phyloP scores from a whole-genome alignment of 2,113 vertebrate species.

The Halcyon senegalensis region DNA sequence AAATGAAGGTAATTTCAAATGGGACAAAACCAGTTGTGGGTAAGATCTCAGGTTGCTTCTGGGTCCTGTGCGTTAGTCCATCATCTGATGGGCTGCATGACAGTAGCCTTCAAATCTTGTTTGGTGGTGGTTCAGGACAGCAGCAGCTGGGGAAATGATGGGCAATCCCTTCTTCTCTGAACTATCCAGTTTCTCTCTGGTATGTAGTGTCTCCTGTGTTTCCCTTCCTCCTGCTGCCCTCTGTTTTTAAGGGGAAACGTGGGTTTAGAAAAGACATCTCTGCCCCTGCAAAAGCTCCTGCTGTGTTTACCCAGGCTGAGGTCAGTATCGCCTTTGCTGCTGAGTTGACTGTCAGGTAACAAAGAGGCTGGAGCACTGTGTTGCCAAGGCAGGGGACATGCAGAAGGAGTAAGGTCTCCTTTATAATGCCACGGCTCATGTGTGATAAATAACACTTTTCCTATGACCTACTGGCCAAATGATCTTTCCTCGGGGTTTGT shows the following conservation, averaged over 20 bases:
- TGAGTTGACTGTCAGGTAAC: not conserved
- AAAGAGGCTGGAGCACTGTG: conserved; percentile 1
- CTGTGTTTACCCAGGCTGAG: not conserved
- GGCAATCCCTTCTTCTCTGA: not conserved
- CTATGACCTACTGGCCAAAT: conserved; percentile 39
- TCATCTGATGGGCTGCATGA: not conserved
- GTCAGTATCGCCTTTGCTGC: conserved; percentile 13
- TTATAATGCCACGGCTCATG: conserved; percentile 23
- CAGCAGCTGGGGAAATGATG: not conserved
- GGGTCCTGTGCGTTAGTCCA: not conserved
- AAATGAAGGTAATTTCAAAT: not conserved
- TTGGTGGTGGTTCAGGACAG: not conserved
- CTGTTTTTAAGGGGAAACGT: not conserved
- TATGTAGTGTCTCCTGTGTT: not conserved
- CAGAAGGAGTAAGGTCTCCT: conserved; percentile 19
- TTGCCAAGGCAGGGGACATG: not conserved
- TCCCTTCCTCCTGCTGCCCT: not conserved
- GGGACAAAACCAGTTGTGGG: not conserved
- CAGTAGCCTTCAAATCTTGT: not conserved
- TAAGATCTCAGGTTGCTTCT: not conserved
- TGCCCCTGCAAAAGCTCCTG: not conserved
- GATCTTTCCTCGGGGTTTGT: conserved; percentile 32
- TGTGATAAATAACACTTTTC: conserved; percentile 42
- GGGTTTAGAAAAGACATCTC: not conserved
- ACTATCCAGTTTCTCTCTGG: not conserved